These are phyloP conservation scores for Habrosyne pyritoides DNA, from an alignment of 2,888 invertebrate genomes.

Conservation along the genomic window DNA sequence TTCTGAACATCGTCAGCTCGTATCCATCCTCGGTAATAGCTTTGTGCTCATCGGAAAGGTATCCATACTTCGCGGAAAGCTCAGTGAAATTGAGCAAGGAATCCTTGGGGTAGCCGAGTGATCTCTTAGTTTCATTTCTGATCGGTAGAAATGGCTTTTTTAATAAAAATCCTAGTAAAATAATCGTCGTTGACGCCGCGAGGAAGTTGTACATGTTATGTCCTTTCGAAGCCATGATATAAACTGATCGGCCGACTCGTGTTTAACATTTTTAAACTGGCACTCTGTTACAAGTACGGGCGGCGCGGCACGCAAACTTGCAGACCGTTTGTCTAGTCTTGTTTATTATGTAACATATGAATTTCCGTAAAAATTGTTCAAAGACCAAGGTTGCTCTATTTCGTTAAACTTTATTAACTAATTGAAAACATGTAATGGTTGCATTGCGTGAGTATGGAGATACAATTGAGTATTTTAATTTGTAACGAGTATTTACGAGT, in stretches of 20 bases:
- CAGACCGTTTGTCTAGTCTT: neutral
- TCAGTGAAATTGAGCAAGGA: conserved; percentile 53
- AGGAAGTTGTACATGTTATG: conserved; percentile 40
- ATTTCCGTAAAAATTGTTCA: neutral
- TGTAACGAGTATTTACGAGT: neutral
- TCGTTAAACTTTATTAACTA: neutral
- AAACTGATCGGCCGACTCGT: conserved; percentile 31
- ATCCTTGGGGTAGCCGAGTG: conserved; percentile 42
- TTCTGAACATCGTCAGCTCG: conserved; percentile 53
- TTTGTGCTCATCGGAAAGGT: conserved; percentile 52
- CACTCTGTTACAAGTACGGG: neutral
- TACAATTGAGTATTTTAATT: neutral
- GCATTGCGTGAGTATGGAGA: neutral
- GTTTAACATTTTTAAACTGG: neutral
- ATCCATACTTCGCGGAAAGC: conserved; percentile 46
- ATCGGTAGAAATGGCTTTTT: conserved; percentile 31
- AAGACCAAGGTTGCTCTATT: neutral
- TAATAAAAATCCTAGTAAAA: conserved; percentile 31
- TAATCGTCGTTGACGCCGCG: conserved; percentile 22
- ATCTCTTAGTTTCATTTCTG: conserved; percentile 33
- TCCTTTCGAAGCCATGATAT: conserved; percentile 45
- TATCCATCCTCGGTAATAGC: conserved; percentile 65
- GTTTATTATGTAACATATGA: neutral
- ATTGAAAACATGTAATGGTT: neutral
- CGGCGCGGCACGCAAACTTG: neutral